Evolutionary conservation across 2,113 vertebrate genomes (phyloP), one percentile per base, ranked within the genome.

Genomic region (Chaetodon auriga): DNA sequence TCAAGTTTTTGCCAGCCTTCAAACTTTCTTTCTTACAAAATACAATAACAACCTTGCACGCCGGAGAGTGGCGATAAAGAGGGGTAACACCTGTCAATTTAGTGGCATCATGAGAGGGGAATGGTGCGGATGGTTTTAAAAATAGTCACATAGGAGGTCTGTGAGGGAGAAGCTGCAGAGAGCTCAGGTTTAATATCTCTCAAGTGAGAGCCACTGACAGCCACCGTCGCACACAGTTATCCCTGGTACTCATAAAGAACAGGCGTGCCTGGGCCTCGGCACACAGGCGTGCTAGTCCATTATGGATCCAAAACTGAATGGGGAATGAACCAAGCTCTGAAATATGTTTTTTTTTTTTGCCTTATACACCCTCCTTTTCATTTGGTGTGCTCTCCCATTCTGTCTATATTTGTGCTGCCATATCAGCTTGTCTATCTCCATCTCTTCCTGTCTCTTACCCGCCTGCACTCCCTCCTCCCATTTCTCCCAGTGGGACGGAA

Each of bases 141-240:
- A 94, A 90, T 81, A 91, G 78, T 87, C 88, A 71, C 83, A 86
- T 43, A 79, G 90, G 86, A 81, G 75, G 81, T 77, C 68, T 79
- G 89, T 73, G 55, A 76, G 76, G 63, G 81, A 83, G 63, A 79
- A 87, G 90, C 86, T 83, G 90, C 76, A 69, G 68, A 87, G 76
- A 86, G 85, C 86, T 94, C 85, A 87, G 88, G 82, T 94, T 94
- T 93, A 93, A 94, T 91, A 90, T 85, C 81, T 87, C 89, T 93
- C 89, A 87, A 87, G 89, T 82, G 88, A 89, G 83, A 91, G 85
- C 69, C 69, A 21, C 84, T 92, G 90, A 93, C 92, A 93, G 91
- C 72, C 80, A 89, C 73, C 46, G 70, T 90, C 76, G 65, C 87
- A 84, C 87, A 77, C 87, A 85, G 76, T 92, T 88, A 90, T 88